These are phyloP conservation scores for Enteromius thamalakanensis DNA, from an alignment of 2,797 vertebrate genomes.

Conservation along the genomic window DNA sequence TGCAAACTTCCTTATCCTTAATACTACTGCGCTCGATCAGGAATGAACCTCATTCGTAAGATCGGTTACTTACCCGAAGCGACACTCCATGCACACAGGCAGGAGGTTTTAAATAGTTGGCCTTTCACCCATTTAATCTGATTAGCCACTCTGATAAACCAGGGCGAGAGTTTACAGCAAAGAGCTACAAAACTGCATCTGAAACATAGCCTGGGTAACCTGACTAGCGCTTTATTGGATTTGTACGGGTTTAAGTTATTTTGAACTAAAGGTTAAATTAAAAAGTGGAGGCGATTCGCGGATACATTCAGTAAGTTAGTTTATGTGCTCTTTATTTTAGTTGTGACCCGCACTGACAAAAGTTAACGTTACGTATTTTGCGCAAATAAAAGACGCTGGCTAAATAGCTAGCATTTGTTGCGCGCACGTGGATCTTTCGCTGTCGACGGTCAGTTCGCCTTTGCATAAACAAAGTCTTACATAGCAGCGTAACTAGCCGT, in stretches of 20 bases:
- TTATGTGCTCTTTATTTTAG: not conserved
- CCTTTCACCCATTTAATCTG: constrained; percentile 57
- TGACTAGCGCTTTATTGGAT: constrained; percentile 37
- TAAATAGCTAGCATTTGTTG: constrained; percentile 41
- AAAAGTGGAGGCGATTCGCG: not conserved
- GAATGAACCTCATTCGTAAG: constrained; percentile 6
- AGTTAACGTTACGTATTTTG: not conserved
- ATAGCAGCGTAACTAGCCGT: not conserved
- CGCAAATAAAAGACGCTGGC: not conserved
- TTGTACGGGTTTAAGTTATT: constrained; percentile 41
- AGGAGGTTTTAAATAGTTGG: constrained; percentile 53
- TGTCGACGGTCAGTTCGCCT: not conserved
- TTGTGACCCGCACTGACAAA: not conserved
- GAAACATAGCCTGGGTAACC: constrained; percentile 27
- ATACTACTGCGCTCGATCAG: not conserved
- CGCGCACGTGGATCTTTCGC: constrained; percentile 33
- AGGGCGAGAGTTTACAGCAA: constrained; percentile 21
- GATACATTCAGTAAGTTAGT: not conserved
- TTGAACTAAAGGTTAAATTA: not conserved
- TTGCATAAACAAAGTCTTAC: constrained; percentile 1
- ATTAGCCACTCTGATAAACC: constrained; percentile 55
- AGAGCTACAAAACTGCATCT: constrained; percentile 33
- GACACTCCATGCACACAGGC: constrained; percentile 3
- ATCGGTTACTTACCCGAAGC: not conserved
- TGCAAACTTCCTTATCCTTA: not conserved